Percentiles rank a stretch among this genome's conserved stretches.
Conservation (phyloP, 2,113 vertebrate species). For the Bombycilla garrulus region DNA sequence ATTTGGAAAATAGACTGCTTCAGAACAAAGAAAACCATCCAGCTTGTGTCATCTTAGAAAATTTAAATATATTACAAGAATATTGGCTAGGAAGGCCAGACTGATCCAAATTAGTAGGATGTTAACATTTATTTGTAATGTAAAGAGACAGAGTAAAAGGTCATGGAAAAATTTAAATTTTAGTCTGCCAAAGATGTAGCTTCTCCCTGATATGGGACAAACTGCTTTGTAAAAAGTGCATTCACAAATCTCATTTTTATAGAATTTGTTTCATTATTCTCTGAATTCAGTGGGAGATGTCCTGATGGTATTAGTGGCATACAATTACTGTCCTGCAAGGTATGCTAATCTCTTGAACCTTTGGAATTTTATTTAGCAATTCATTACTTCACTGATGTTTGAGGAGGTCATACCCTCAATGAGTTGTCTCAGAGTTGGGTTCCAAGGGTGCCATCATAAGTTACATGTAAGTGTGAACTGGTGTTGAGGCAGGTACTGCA, state of each 20-base stretch:
- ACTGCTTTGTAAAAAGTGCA: neutral
- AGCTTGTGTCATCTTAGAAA: constrained; percentile 8
- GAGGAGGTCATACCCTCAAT: neutral
- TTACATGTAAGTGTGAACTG: neutral
- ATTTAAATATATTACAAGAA: constrained; percentile 18
- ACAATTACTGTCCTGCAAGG: neutral
- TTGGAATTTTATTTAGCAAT: neutral
- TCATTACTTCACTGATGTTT: neutral
- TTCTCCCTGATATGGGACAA: neutral
- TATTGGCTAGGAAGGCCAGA: constrained; percentile 32
- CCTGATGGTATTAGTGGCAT: neutral
- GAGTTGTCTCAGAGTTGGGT: neutral
- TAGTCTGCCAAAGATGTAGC: neutral
- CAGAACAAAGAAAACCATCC: constrained; percentile 4
- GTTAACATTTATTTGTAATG: constrained; percentile 47
- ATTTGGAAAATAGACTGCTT: constrained; percentile 33
- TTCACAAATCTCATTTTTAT: neutral
- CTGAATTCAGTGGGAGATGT: neutral
- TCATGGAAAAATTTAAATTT: constrained; percentile 44
- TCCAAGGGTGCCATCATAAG: neutral
- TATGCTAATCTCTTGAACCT: neutral
- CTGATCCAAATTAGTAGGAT: constrained; percentile 54
- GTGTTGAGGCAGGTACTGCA: neutral
- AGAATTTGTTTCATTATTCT: neutral
- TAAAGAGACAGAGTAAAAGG: constrained; percentile 55